phyloP scores from a whole-genome alignment of 2,888 invertebrate species.

The Cinara cedri region DNA sequence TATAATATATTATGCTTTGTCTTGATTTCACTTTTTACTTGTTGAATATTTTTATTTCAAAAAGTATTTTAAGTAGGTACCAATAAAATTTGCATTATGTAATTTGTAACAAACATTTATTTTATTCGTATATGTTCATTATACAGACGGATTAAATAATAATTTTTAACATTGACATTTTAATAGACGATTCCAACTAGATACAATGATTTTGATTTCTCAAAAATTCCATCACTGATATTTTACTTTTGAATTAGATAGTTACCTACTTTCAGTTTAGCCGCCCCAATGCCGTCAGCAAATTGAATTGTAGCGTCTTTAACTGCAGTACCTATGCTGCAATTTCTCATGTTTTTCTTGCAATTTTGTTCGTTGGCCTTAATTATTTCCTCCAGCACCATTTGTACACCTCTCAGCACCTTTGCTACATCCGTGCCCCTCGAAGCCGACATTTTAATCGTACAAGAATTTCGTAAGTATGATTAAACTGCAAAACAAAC shows the following conservation, averaged over 20 bases:
- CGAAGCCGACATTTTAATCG: slow-evolving; percentile 58
- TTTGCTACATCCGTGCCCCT: slow-evolving; percentile 59
- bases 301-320: slow-evolving; percentile 42
- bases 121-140: too few relatives aligned
- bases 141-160: too few relatives aligned
- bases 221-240: neutral
- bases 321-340: slow-evolving; percentile 67
- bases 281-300: slow-evolving; percentile 23
- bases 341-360: slow-evolving; percentile 72
- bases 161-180: too few relatives aligned
- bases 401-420: slow-evolving; percentile 73
- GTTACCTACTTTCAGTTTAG: slow-evolving; percentile 51
- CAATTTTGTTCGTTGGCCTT: slow-evolving; percentile 71
- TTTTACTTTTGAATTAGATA: neutral
- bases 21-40: too few relatives aligned
- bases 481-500: neutral
- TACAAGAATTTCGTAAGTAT: too few relatives aligned
- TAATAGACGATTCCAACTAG: too few relatives aligned
- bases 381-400: slow-evolving; percentile 71
- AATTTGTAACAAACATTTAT: too few relatives aligned
- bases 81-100: too few relatives aligned
- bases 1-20: too few relatives aligned
- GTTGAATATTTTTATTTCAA: too few relatives aligned
- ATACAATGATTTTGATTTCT: neutral
- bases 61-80: too few relatives aligned